phyloP scores from a whole-genome alignment of 2,888 invertebrate genomes.

The Hipparchia semele region DNA sequence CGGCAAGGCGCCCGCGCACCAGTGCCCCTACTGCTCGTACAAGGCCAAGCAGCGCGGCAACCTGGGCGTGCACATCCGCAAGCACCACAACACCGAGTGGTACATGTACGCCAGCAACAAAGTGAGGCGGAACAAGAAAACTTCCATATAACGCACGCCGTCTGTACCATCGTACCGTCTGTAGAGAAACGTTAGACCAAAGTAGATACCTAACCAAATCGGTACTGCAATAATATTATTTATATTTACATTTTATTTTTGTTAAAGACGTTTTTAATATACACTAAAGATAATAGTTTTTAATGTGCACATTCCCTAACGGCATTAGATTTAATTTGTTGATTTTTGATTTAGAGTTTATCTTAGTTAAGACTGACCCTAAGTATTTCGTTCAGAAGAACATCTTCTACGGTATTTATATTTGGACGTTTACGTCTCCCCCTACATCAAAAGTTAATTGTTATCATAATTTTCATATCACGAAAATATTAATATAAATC shows the following conservation, averaged over 20 bases:
- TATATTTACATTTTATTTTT: constrained; percentile 69
- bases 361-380: constrained; percentile 76
- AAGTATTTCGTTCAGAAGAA: constrained; percentile 59
- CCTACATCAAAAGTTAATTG: background rate
- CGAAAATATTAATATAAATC: constrained; percentile 20
- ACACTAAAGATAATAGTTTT: constrained; percentile 71
- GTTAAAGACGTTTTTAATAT: constrained; percentile 73
- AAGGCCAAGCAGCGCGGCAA: constrained; percentile 92
- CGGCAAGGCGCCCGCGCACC: constrained; percentile 91
- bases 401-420: constrained; percentile 35
- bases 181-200: constrained; percentile 62
- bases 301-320: constrained; percentile 80
- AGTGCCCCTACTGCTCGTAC: constrained; percentile 91
- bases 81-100: constrained; percentile 87
- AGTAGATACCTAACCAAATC: constrained; percentile 81
- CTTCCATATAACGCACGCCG: constrained; percentile 47
- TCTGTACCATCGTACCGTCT: background rate
- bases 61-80: constrained; percentile 90
- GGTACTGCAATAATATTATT: constrained; percentile 79
- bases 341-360: constrained; percentile 78
- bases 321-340: constrained; percentile 75
- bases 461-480: background rate
- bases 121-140: constrained; percentile 76
- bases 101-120: constrained; percentile 77
- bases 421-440: constrained; percentile 14